Conservation (phyloP, 1,140 invertebrate species). For the Contarinia nasturtii region DNA sequence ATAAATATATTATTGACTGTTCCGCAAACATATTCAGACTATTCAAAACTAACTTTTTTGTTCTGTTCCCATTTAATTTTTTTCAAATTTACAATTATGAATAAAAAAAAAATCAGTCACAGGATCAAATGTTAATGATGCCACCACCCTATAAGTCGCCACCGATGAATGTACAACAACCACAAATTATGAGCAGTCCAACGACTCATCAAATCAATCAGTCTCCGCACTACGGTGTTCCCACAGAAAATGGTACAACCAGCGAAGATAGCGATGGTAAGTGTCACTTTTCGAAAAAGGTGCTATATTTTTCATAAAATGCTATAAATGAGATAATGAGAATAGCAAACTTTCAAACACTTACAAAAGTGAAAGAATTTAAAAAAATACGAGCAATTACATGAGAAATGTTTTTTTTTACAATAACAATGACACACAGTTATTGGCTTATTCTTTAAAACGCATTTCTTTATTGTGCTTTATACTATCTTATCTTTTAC, state of each 20-base stretch:
- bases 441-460: too few species aligned
- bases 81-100: neutral
- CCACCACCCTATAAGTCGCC: constrained; percentile 33
- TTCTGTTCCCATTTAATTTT: neutral
- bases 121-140: constrained; percentile 33
- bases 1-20: neutral
- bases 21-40: neutral
- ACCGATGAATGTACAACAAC: constrained; percentile 20
- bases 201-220: constrained; percentile 28
- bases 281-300: neutral
- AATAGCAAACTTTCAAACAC: neutral
- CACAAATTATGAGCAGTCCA: constrained; percentile 15
- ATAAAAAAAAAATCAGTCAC: neutral
- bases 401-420: too few species aligned
- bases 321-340: neutral
- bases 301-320: neutral
- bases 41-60: neutral
- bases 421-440: too few species aligned
- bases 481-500: neutral
- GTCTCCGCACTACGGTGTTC: constrained; percentile 23
- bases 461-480: too few species aligned
- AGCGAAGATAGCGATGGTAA: constrained; percentile 80
- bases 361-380: neutral
- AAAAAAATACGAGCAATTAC: neutral
- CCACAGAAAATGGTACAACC: constrained; percentile 28